Percentiles rank a stretch among this genome's conserved stretches.
These are phyloP conservation scores for Nibea albiflora DNA, from an alignment of 2,113 vertebrate genomes.

Conservation along the genomic window DNA sequence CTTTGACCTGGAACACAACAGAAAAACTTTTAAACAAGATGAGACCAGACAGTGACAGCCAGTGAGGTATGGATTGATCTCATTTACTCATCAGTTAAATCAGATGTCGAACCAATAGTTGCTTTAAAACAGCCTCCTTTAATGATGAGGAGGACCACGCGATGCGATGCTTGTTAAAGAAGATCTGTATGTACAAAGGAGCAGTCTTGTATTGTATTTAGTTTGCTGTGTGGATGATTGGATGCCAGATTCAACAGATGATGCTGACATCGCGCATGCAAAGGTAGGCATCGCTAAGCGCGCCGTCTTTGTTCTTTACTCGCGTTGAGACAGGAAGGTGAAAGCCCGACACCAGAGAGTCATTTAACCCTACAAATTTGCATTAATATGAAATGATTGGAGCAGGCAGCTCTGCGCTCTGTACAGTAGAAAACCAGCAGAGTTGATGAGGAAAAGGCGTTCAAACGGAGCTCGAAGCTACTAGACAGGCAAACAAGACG, in stretches of 20 bases:
- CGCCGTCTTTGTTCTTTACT: slow-evolving; percentile 15
- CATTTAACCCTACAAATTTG: slow-evolving; percentile 41
- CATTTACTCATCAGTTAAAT: not conserved
- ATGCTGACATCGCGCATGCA: slow-evolving; percentile 1
- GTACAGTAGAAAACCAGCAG: not conserved
- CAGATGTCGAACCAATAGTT: not conserved
- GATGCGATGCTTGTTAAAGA: not conserved
- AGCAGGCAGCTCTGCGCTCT: not conserved
- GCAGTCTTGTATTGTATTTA: not conserved
- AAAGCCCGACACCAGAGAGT: slow-evolving; percentile 17
- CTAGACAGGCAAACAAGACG: slow-evolving; percentile 24
- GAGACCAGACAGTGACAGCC: not conserved
- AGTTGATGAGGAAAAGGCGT: slow-evolving; percentile 47
- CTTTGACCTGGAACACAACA: not conserved
- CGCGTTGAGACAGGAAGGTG: slow-evolving; percentile 3
- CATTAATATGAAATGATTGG: slow-evolving; percentile 44
- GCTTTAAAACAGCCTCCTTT: not conserved
- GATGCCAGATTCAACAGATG: not conserved
- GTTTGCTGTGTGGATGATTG: not conserved
- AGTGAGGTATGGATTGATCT: not conserved
- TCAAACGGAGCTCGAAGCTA: slow-evolving; percentile 33
- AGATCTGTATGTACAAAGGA: not conserved
- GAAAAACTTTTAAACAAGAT: not conserved
- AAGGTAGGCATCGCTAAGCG: not conserved
- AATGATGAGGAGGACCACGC: not conserved